These are phyloP conservation scores for Drosophila cracens DNA, from an alignment of 2,888 invertebrate species.

Conservation along the genomic window DNA sequence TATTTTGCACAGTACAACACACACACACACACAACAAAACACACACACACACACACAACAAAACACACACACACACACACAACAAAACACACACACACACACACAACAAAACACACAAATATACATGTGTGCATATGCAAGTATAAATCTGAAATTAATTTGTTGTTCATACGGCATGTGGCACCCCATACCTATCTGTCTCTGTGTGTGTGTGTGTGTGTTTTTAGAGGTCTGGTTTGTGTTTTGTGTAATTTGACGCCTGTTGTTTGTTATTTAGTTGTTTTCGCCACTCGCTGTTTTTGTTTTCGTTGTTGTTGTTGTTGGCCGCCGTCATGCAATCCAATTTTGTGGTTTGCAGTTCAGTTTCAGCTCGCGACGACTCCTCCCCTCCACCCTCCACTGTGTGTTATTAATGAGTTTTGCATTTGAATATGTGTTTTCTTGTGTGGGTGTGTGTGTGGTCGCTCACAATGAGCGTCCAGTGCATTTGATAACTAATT, in stretches of 20 bases:
- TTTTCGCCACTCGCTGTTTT: slow-evolving; percentile 38
- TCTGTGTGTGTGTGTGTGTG: slow-evolving; percentile 13
- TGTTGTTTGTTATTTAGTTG: slow-evolving; percentile 80
- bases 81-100: background rate
- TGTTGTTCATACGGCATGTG: slow-evolving; percentile 66
- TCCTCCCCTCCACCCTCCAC: background rate
- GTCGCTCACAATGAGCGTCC: slow-evolving; percentile 33
- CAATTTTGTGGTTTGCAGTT: slow-evolving; percentile 75
- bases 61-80: slow-evolving; percentile 14
- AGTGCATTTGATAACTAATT: slow-evolving; percentile 63
- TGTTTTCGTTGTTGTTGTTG: slow-evolving; percentile 47
- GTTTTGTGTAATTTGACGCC: slow-evolving; percentile 79
- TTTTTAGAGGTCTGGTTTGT: slow-evolving; percentile 53
- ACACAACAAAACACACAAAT: slow-evolving; percentile 26
- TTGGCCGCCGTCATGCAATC: slow-evolving; percentile 73
- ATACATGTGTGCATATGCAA: background rate
- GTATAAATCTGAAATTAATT: slow-evolving; percentile 78
- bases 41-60: slow-evolving; percentile 11
- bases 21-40: slow-evolving; percentile 5
- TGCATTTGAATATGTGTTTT: slow-evolving; percentile 20
- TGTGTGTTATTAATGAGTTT: slow-evolving; percentile 73
- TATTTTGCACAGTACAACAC: slow-evolving; percentile 37
- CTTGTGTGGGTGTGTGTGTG: slow-evolving; percentile 2
- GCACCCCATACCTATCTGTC: background rate
- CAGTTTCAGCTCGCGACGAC: slow-evolving; percentile 22